Evolutionary conservation across 2,888 invertebrate genomes (phyloP), one percentile per base, ranked within the genome.

Genomic region (Apamea epomidion): DNA sequence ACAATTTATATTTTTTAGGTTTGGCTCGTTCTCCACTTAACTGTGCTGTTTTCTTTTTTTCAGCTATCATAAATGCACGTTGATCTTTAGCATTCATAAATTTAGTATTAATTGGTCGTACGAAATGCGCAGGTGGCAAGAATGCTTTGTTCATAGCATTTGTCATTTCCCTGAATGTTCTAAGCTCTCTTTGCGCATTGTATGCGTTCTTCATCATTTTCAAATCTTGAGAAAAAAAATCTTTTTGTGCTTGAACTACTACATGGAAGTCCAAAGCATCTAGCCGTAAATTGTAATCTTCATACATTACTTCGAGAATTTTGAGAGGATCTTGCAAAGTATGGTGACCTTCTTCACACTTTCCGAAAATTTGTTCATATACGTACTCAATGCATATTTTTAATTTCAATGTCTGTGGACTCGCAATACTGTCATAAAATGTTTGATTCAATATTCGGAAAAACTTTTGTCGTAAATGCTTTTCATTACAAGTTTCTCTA

Each of bases 351-450:
- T 97, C 97, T 88, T 97, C 97, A 88, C 96, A 96, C 87, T 96
- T 96, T 0, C 97, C 97, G 85, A 96, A 95, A 64, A 97, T 90
- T 92, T 96, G 94, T 91, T 97, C 96, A 81, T 97, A 97, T 42
- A 97, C 97, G 83, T 95, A 97, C 91, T 97, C 97, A 60, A 97
- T 94, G 88, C 97, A 97, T 81, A 97, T 96, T 92, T 95, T 95
- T 64, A 97, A 88, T 88, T 96, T 96, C 54, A 97, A 90, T 32
- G 94, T 95, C 78, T 86, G 90, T 7, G 95, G 96, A 90, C 95
- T 96, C 2, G 97, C 96, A 32, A 97, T 95, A 79, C 93, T 95
- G 51, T 96, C 94, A 83, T 95, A 96, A 91, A 97, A 97, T 18
- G 92, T 88, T 81, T 95, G 94, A 82, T 95, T 94, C 78, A 97